These are phyloP conservation scores for Conus canariensis DNA, from an alignment of 2,888 invertebrate species.

Conservation along the genomic window DNA sequence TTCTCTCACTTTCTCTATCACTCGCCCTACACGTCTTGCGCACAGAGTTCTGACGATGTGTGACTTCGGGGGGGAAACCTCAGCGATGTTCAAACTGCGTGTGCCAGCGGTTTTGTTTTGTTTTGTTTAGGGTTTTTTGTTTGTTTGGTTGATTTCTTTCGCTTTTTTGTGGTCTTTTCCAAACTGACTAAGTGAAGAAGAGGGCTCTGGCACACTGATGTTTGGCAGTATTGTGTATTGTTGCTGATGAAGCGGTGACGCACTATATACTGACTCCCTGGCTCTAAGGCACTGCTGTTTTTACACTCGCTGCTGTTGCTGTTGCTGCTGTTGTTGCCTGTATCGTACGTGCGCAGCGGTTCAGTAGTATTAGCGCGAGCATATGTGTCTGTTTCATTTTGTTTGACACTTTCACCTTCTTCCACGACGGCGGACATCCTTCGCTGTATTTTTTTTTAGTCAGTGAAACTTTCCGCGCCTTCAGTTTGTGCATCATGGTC, in stretches of 20 bases:
- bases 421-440: neutral
- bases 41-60: too few relatives aligned
- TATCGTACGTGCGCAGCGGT: neutral
- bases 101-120: too few relatives aligned
- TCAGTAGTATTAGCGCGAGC: neutral
- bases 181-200: neutral
- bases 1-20: too few relatives aligned
- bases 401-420: conserved; percentile 3
- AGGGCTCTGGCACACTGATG: neutral
- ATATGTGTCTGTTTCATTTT: neutral
- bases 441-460: too few relatives aligned
- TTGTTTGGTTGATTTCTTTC: neutral
- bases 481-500: too few relatives aligned
- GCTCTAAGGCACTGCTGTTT: neutral
- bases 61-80: too few relatives aligned
- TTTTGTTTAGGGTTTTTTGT: too few relatives aligned
- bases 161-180: neutral
- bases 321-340: neutral
- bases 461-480: too few relatives aligned
- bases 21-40: too few relatives aligned
- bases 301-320: neutral
- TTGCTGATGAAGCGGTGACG: neutral
- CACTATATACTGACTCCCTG: neutral
- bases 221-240: neutral
- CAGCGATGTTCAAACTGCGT: too few relatives aligned